Evolutionary conservation across 2,888 invertebrate genomes (phyloP), one percentile per base, ranked within the genome.

Genomic region (Caenorhabditis plicata): DNA sequence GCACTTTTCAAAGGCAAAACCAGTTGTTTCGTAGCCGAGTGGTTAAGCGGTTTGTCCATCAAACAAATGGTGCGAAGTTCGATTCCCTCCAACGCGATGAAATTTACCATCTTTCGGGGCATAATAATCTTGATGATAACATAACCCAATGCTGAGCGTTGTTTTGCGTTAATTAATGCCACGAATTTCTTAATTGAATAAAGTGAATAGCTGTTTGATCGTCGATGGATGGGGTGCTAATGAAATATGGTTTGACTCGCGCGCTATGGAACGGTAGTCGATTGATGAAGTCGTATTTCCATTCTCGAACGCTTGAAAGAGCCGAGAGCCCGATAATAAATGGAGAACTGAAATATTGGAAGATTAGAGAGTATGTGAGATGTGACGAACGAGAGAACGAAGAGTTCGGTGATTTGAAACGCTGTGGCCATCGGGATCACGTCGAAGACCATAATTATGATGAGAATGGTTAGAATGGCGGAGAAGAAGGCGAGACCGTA

Each of bases 71-170:
- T 13, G 45, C 17, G 22, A 29, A 5, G 19, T 27, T 9, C 38
- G 26, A 31, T 42, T 39, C 47, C 47, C 33, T 8, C 36, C 22
- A 20, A 20, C 53, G 53, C 53, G 53, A 50, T 60, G 60, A 46
- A 27, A 26, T 46, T 50, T 60, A 53, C 53, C 60, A 60, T 53
- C 60, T 60, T 60, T 60, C 60, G 53, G 60, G 48, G 57, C 57
- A 57, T 48, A 48, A 44, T 15, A 13, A 4, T 40, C 27, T 47
- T 48, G 51, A 43, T 55, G 55, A 55, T 49, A 55, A 55, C 45
- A 39, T 55, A 55, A n/a, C 49, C 48, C 17, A 47, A 15, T 44
- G 45, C 55, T 55, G 55, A 55, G 55, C 55, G 55, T 49, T 13
- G 26, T 36, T 45, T 27, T 41, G 20, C 11, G 26, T 46, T 27